Base-by-base conservation (phyloP, 2,888 invertebrate species). In the Thecocarcelia acutangulata region DNA sequence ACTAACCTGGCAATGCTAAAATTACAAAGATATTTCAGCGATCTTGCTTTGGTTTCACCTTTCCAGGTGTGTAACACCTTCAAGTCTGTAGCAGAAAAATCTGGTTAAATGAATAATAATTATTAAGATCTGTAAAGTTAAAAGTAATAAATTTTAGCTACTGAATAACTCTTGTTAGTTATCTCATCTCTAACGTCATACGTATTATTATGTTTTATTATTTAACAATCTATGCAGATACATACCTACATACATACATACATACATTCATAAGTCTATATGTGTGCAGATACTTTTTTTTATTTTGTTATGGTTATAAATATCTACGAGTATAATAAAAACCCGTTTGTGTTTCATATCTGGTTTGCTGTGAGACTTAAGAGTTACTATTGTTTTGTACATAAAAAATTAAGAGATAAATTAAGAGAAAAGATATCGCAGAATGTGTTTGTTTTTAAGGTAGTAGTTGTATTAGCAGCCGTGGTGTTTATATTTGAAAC, bases 171-270 rank as follows among this genome's bases (percentile, higher is more conserved):
- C 37, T 21, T 79, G 48, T 56, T 33, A 56, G 48, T 56, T 33
- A 56, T 69, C 59, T 56, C 73, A 56, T 63, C 56, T 54, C 9
- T 56, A 46, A 48, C 52, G 74, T 69, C 74, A 68, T n/a, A n/a
- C n/a, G n/a, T n/a, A 50, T 61, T 54, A 59, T 46, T 52, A 40
- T 80, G 42, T 54, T 72, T 69, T 61, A 42, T 76, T 69, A 42
- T 64, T 64, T 52, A 69, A 58, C 56, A 58, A 66, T 75, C 66
- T n/a, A 33, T 12, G 11, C 9, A 15, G 6, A 8, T 28, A 33
- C 15, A 15, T 17, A 46, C 12, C 12, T 24, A 19, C 50, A 8
- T 52, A 24, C 52, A n/a, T 50, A 9, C 9, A 28, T 54, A 33
- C 15, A 54, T n/a, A 28, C n/a, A 52, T 28, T 9, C 15, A 33